phyloP scores from a whole-genome alignment of 2,797 vertebrate species.

The Acipenser ruthenus region DNA sequence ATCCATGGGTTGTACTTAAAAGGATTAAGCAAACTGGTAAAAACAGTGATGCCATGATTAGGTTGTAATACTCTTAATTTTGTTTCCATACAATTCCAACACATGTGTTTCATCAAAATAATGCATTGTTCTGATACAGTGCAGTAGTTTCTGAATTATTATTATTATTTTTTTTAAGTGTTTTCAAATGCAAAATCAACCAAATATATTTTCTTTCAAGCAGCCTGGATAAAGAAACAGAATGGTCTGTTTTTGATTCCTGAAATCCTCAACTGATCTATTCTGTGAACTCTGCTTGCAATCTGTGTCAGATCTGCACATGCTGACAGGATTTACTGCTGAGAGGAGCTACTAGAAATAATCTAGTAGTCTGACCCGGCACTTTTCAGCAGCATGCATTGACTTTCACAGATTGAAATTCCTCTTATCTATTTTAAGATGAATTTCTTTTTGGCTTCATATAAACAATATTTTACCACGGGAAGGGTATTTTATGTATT shows the following conservation, averaged over 20 bases:
- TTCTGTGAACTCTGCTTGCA: constrained; percentile 19
- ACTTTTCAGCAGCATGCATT: background rate
- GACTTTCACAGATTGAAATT: too few species aligned
- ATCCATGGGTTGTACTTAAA: too few species aligned
- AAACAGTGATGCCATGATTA: too few species aligned
- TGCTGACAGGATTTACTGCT: constrained; percentile 44
- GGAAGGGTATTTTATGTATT: too few species aligned
- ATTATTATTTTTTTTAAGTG: background rate
- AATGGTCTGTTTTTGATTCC: constrained; percentile 4
- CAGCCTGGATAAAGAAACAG: background rate
- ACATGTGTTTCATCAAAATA: too few species aligned
- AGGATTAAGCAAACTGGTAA: too few species aligned
- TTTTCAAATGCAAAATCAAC: background rate
- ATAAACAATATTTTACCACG: too few species aligned
- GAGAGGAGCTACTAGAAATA: constrained; percentile 41
- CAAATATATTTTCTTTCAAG: background rate
- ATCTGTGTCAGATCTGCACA: constrained; percentile 25
- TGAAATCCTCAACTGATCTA: background rate
- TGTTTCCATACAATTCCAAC: too few species aligned
- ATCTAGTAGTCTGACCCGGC: constrained; percentile 30
- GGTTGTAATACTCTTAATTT: too few species aligned
- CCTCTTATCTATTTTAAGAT: too few species aligned
- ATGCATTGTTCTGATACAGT: background rate
- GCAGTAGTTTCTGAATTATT: background rate
- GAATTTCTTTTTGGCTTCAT: too few species aligned